Base-by-base conservation (phyloP, 2,797 vertebrate species). In the Sternotherus odoratus region DNA sequence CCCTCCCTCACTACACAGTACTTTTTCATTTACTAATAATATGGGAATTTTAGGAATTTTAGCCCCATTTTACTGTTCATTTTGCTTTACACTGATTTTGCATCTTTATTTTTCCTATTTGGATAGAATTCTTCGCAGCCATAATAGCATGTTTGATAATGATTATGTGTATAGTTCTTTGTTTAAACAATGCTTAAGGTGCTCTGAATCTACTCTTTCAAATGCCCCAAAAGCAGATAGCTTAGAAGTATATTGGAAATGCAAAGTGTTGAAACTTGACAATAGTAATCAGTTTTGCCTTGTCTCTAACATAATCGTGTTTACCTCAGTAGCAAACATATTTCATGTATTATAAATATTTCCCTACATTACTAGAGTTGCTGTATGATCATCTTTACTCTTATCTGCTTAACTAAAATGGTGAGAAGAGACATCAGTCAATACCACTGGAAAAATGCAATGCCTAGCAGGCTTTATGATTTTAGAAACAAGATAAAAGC, bases 401-500 rank as follows among this genome's bases (percentile, higher is more conserved):
- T 92, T 96, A 94, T 89, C 91, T 96, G 86, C 94, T 97, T 94
- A 93, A 50, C 48, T 93, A 87, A 91, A 97, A 96, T 91, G 12
- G 92, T 92, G 86, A 93, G 63, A 88, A 85, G 89, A 49, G 48
- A 83, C 69, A 95, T 89, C 88, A 93, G 80, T 95, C 95, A 96
- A 96, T 97, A 96, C 80, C 80, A 66, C 19, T 93, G 89, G 90
- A 95, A 92, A 96, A 95, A 95, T 79, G 10, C 83, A 92, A 88
- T 95, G 93, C 77, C 83, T 96, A 28, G 23, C 91, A 96, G 77
- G 89, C 69, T 96, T 97, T 93, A 95, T 96, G 97, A 96, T 96
- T 97, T 95, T 88, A 95, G 92, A 97, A 97, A 96, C 33, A 95
- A 98, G 96, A 96, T 94, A 96, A 97, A 97, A 98, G 92, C 88